Base-by-base conservation (phyloP, 37 sponge, comb jelly and placozoan species). In the Oopsacas minuta region DNA sequence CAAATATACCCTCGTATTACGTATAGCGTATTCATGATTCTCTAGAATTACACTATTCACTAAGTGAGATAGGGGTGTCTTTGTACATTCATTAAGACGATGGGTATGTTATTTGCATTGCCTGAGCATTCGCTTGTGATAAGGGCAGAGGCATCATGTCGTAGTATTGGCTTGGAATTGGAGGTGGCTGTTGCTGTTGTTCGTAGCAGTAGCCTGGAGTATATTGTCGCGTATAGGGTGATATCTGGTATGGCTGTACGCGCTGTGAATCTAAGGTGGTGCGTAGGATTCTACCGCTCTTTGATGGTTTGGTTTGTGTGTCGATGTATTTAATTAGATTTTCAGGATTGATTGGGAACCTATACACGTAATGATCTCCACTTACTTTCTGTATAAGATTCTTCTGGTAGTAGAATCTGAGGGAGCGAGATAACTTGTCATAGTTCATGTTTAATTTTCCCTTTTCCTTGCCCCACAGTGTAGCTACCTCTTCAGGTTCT, bases 371-470 rank as follows among this genome's bases (percentile, higher is more conserved):
- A 1, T 92, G 61, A 61, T 93, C 91, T 1, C 91, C 90, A 32
- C 75, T 52, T 8, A 93, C 89, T 81, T 91, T 89, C 75, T 81
- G 83, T 1, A 93, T 85, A 52, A 93, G 88, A 36, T 92, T 87
- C 83, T 91, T 91, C 84, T 93, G 89, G 82, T 93, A 93, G 84
- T 93, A 93, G 87, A 91, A 93, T 0, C 94, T 83, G 0, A 93
- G 91, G n/a, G 94, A 93, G 36, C 94, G 91, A 52, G 91, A 89
- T 37, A 93, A 84, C 75, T 93, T 93, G 85, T 93, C 94, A 83
- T 91, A 93, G 85, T 88, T 93, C 94, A 93, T 93, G 86, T 87
- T 91, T 0, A 39, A 81, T 83, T 89, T 89, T 81, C 87, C 90
- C 83, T 93, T 93, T 38, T 89, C 88, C 52, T 89, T 37, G 1